Evolutionary conservation across 2,888 invertebrate species (phyloP), one percentile per base, ranked within the genome.

Genomic region (Pristionchus maxplancki): DNA sequence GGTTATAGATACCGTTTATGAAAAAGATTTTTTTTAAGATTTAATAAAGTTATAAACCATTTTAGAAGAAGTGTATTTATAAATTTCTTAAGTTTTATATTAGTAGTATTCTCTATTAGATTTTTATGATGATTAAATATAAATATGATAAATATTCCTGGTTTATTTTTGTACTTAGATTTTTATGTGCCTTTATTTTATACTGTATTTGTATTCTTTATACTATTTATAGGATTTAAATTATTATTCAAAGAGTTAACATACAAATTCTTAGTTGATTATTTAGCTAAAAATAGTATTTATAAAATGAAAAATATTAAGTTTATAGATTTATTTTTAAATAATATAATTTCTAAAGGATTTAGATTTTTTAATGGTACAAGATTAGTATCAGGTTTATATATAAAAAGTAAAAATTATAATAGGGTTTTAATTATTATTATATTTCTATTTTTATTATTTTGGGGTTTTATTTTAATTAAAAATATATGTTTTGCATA

Each of bases 141-240:
- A 89, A 91, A 91, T 91, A 89, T 92, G 83, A 62, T 92, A 71
- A 91, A 91, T 91, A 48, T 92, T 20, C 91, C 91, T 24, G 88
- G 88, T 71, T 90, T 91, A 88, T 92, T 91, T 90, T 62, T 91
- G 31, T 91, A 90, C 90, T 82, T 91, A n/a, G 90, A 91, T 90
- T 91, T 91, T 91, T 90, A 89, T 90, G 89, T 88, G 53, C 91
- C 90, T 44, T 74, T 91, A 74, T 88, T 88, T 96, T 97, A 89
- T 90, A 62, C 90, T 62, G 89, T 90, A 88, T 87, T 91, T 34
- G 89, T 90, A 83, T 86, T 90, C 88, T 90, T 92, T 90, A 88
- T 91, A 64, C 88, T 90, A 74, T 92, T 90, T 90, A 89, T 92
- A 74, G 64, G 89, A 62, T 64, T 90, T 50, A 92, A 92, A 89